Evolutionary conservation across 2,113 vertebrate genomes (phyloP).

Genomic region (Rhinopithecus roxellana): DNA sequence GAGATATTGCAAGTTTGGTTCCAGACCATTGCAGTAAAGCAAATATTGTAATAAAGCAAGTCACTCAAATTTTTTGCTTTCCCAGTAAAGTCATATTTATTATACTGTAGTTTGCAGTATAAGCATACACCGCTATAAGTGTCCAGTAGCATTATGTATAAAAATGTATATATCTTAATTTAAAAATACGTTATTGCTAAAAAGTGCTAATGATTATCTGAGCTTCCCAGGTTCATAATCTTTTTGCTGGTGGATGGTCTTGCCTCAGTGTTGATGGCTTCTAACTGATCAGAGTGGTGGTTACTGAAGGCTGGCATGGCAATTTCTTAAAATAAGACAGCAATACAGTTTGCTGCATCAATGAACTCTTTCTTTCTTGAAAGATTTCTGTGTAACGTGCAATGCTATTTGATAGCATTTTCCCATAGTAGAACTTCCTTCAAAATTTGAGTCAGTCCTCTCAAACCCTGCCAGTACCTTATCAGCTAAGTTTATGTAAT

Average conservation of each 20-base stretch:
- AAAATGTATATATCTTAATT: not conserved
- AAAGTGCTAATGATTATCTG: not conserved
- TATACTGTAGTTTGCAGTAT: not conserved
- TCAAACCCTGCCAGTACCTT: not conserved
- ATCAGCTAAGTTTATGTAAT: not conserved
- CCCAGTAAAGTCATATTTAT: not conserved
- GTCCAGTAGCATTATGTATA: not conserved
- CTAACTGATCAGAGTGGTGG: not conserved
- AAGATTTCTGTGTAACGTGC: not conserved
- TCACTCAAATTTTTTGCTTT: not conserved
- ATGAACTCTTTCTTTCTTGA: not conserved
- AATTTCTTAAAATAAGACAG: not conserved
- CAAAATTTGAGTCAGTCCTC: not conserved
- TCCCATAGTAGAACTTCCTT: not conserved
- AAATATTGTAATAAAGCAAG: not conserved
- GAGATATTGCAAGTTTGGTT: not conserved
- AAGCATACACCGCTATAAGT: not conserved
- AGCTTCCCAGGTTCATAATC: not conserved
- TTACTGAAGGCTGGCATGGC: not conserved
- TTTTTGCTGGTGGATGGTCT: not conserved
- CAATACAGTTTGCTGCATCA: not conserved
- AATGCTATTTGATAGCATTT: not conserved
- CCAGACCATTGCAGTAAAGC: not conserved
- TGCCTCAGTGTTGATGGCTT: not conserved
- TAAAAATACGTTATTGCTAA: not conserved